Evolutionary conservation across 2,888 invertebrate genomes (phyloP).

Genomic region (Limnephilus lunatus): DNA sequence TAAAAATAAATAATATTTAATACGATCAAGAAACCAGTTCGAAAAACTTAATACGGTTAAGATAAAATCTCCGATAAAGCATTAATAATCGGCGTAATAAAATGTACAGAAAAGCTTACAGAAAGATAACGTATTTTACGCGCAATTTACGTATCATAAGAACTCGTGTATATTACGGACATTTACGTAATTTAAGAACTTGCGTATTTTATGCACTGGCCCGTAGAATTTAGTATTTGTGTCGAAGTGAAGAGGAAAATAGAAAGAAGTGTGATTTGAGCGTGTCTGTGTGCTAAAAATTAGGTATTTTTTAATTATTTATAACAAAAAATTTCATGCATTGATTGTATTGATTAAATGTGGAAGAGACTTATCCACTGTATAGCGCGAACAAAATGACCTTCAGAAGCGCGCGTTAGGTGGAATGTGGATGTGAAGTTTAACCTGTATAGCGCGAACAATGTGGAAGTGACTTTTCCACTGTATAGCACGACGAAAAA

Average conservation of each 20-base stretch:
- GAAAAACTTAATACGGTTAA: not conserved
- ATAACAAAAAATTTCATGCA: no score
- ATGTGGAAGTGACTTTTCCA: no score
- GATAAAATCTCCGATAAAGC: not conserved
- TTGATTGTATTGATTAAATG: no score
- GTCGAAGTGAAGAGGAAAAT: not conserved
- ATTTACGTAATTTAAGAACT: not conserved
- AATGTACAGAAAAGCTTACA: not conserved
- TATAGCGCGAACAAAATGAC: no score
- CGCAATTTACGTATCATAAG: not conserved
- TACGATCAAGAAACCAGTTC: not conserved
- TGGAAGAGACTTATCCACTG: no score
- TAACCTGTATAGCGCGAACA: no score
- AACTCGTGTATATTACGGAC: not conserved
- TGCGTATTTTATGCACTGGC: not conserved
- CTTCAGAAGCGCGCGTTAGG: no score
- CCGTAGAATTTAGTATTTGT: not conserved
- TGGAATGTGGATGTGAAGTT: no score
- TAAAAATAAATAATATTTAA: not conserved
- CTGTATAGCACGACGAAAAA: no score
- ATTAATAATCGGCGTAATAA: not conserved
- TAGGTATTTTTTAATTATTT: no score
- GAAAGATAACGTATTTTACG: not conserved
- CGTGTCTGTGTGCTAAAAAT: not conserved
- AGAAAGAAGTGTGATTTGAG: not conserved